These are phyloP conservation scores for Pteruthius melanotis DNA, from an alignment of 2,113 vertebrate species.

Conservation along the genomic window DNA sequence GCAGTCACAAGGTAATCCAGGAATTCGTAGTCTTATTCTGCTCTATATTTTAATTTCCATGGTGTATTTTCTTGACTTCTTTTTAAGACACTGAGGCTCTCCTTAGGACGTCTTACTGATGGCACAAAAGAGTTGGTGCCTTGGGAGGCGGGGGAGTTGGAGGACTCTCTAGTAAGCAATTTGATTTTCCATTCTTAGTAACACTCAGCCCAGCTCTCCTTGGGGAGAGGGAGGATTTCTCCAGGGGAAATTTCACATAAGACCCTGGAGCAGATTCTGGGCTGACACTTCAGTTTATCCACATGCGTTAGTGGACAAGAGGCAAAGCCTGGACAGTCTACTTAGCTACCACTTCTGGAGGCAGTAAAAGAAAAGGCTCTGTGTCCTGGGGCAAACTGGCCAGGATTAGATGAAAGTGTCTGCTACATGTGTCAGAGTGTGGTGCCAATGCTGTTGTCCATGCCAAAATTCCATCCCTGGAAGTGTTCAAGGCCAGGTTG, in stretches of 20 bases:
- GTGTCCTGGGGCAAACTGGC: not conserved
- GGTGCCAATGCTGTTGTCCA: rapidly evolving
- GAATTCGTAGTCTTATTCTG: not conserved
- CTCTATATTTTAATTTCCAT: not conserved
- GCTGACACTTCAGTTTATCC: not conserved
- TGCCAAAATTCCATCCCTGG: not conserved
- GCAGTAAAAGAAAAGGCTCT: not conserved
- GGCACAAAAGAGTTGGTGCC: not conserved
- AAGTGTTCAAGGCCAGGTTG: rapidly evolving
- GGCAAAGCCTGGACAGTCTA: not conserved
- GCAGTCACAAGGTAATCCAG: constrained; percentile 32
- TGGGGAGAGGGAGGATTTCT: not conserved
- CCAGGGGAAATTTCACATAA: not conserved
- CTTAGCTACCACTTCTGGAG: not conserved
- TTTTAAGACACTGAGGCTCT: not conserved
- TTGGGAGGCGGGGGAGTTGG: not conserved
- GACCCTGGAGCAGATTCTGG: not conserved
- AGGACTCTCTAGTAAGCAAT: not conserved
- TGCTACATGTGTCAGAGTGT: not conserved
- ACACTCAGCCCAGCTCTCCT: not conserved
- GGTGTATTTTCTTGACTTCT: not conserved
- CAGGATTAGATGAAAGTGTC: not conserved
- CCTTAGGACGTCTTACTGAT: not conserved
- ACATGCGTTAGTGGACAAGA: not conserved
- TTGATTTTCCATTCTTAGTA: not conserved